Base-by-base conservation (phyloP, 2,113 vertebrate species). In the Pimephales promelas region DNA sequence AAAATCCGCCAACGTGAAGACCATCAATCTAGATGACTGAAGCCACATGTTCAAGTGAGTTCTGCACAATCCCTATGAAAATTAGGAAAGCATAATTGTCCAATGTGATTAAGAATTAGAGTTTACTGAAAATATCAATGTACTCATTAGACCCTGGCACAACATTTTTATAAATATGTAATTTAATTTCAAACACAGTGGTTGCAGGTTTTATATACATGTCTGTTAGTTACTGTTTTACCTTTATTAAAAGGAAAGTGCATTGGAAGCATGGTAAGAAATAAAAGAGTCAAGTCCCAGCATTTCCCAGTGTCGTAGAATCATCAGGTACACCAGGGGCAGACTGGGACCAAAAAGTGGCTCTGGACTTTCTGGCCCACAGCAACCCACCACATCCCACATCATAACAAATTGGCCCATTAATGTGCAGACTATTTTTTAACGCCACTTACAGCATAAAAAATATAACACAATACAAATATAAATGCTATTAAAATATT, bases 11-110 rank as follows among this genome's bases (percentile, higher is more conserved):
- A 91, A 82, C 87, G 76, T 90, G 83, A 89, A 87, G 85, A 72
- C 89, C 92, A 93, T 93, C 89, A 90, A 92, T 93, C 86, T 81
- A 16, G n/a, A 34, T 83, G 82, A 81, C 91, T 90, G 90, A 87
- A 91, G 90, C 79, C 86, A 88, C 89, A 91, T 91, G 85, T 82
- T 86, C 83, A 87, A 90, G 90, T 89, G 88, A 89, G 82, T 92
- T 87, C 84, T 89, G 88, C 87, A 88, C 90, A 88, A 88, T 86
- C 85, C 86, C 89, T 88, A 84, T 84, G 89, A 91, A 89, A 90
- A 90, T 91, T 70, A 70, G 86, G 84, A 74, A 87, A 49, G 62
- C 84, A 56, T 92, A 91, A 93, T 91, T 91, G 92, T 89, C 79
- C 24, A 22, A 71, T 28, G 64, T 79, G 45, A 81, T 81, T 70